A percentile compares a stretch with the other conserved stretches of the same genome.
Conservation (phyloP, 1,140 invertebrate species). For the Cepaea nemoralis region DNA sequence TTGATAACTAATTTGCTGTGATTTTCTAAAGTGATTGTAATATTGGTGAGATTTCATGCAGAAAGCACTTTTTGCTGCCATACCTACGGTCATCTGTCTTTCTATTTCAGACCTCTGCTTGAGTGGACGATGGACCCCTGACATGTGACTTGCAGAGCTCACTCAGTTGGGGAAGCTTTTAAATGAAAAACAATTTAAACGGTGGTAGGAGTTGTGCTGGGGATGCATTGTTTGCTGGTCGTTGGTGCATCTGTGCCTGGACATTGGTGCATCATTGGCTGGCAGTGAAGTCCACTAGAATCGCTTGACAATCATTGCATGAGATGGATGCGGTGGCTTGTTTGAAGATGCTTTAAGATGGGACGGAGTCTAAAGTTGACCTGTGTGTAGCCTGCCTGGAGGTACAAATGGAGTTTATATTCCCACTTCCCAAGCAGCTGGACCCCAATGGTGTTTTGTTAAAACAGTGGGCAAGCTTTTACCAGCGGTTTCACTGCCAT, state of each 20-base stretch:
- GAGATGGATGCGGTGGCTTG: no score
- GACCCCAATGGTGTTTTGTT: constrained; percentile 7
- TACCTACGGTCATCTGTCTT: constrained; percentile 7
- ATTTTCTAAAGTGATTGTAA: not conserved
- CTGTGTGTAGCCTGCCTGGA: no score
- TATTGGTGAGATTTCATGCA: not conserved
- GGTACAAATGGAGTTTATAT: constrained; percentile 8
- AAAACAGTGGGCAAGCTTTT: constrained; percentile 25
- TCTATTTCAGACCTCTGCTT: constrained; percentile 1
- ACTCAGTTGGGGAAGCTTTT: not conserved
- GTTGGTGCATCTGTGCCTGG: no score
- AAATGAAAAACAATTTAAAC: not conserved
- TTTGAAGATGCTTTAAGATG: no score
- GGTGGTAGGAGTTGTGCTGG: not conserved
- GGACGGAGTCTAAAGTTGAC: no score
- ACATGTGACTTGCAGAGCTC: not conserved
- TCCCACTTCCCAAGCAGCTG: constrained; percentile 12
- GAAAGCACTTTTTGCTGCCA: not conserved
- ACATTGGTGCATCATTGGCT: no score
- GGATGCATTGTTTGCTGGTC: no score
- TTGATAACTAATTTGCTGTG: not conserved
- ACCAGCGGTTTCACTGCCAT: constrained; percentile 13
- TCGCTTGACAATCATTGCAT: no score
- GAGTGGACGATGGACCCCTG: not conserved
- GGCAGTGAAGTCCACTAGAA: no score